Evolutionary conservation across 2,888 invertebrate genomes (phyloP), one percentile per base, ranked within the genome.

Genomic region (Hofmannophila pseudospretella): DNA sequence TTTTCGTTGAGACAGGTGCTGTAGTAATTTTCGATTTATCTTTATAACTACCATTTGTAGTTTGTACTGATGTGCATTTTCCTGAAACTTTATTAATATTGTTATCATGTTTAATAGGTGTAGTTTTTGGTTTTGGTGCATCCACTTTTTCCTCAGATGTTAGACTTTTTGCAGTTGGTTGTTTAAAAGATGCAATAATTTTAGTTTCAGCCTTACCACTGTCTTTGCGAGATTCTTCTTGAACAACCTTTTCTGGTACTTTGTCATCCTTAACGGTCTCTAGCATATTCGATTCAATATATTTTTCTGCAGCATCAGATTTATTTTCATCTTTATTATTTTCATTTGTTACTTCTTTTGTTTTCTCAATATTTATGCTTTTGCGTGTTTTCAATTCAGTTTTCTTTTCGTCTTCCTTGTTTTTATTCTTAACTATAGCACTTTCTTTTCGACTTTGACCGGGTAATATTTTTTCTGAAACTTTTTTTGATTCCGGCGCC

Each of bases 301-400:
- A 1, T 8, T 23, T 23, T 5, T 23, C 23, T 23, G 7, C 23
- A 27, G 16, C 31, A 9, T 10, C 32, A 16, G 22, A 16, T 35
- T 38, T 25, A 31, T n/a, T 12, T 39, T 25, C 32, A 11, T 28
- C 13, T 28, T 12, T 8, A 28, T 28, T 13, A 28, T 11, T 13
- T 11, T 27, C 16, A 16, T 31, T 19, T 4, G 19, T 3, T 31
- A 14, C 10, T 31, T 31, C 10, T 2, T 23, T n/a, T 2, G n/a
- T n/a, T 1, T n/a, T n/a, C n/a, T n/a, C n/a, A n/a, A n/a, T n/a
- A n/a, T n/a, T n/a, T n/a, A n/a, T n/a, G n/a, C n/a, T n/a, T n/a
- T n/a, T 23, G 7, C 5, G 5, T 23, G 23, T n/a, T n/a, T n/a
- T n/a, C 4, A 23, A n/a, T 16, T 16, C 16, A 16, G 5, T 16